Base-by-base conservation (phyloP, 2,888 invertebrate genomes). In the Griposia aprilina region DNA sequence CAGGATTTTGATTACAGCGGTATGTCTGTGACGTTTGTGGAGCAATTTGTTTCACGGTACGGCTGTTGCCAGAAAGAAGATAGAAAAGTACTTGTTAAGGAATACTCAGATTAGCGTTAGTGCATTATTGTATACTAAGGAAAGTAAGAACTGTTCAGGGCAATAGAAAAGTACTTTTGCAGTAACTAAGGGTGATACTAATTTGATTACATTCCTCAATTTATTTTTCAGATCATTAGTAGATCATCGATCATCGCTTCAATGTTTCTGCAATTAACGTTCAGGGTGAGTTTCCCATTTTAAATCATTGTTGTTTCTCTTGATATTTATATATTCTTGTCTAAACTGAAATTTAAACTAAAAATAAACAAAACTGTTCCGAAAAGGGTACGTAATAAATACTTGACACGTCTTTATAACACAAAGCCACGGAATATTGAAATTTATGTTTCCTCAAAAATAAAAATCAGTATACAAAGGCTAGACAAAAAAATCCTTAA, bases 401-500 rank as follows among this genome's bases (percentile, higher is more conserved):
- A 84, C 76, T 86, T 79, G 65, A 86, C 80, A 85, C 75, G 48
- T 77, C 78, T 52, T 80, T 77, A 81, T 57, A 80, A 71, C 45
- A 83, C 81, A 88, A 85, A 84, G 78, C 79, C 74, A 62, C 23
- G 62, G 71, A 83, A 86, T 83, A 84, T 78, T 30, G 76, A 76
- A 81, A 88, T 89, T 88, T 88, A 86, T 90, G 87, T 90, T 86
- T 89, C 87, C 82, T 78, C 75, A 62, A 79, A 89, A 86, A 89
- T 77, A 91, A 87, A 88, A 88, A 89, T 88, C 85, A 76, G 87
- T 85, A 89, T 80, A 88, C 90, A 92, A 92, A 93, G 89, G 90
- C 83, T 89, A 88, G 86, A 90, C 84, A 90, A 89, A 93, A 82
- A 94, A 93, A 92, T 90, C 89, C 87, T 91, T 91, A 92, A 94